These are phyloP conservation scores for Amorpha juglandis DNA, from an alignment of 2,888 invertebrate species.

Conservation along the genomic window DNA sequence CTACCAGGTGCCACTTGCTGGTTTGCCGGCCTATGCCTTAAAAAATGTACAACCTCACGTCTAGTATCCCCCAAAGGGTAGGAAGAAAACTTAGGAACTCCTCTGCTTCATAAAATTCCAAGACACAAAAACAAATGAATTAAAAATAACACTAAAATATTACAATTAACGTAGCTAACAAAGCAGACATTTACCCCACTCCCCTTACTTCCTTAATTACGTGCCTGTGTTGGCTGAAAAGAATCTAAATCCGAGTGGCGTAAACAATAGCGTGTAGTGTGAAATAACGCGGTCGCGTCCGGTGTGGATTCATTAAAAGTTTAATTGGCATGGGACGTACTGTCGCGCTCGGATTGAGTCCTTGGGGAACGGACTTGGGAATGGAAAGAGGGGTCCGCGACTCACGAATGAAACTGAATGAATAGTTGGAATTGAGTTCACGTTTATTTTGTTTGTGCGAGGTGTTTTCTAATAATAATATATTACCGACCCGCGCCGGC, in stretches of 20 bases:
- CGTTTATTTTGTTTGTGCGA: neutral
- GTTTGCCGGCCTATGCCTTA: no score
- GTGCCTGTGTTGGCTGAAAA: conserved; percentile 20
- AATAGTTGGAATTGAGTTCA: neutral
- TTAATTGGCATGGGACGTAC: conserved; percentile 43
- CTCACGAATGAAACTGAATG: neutral
- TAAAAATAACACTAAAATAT: conserved; percentile 9
- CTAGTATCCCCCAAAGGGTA: no score
- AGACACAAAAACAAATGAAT: conserved; percentile 3
- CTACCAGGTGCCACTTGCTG: no score
- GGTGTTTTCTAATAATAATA: no score
- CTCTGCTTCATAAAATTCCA: neutral
- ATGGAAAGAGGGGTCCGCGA: no score
- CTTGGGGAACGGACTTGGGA: conserved; percentile 11
- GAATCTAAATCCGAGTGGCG: conserved; percentile 23
- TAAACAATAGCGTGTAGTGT: conserved; percentile 24
- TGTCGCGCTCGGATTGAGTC: conserved; percentile 28
- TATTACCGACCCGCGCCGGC: no score
- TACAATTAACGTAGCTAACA: conserved; percentile 12
- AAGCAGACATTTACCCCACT: conserved; percentile 14
- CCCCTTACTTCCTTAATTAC: conserved; percentile 23
- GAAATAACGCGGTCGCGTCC: conserved; percentile 29
- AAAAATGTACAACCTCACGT: neutral
- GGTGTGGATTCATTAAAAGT: conserved; percentile 44
- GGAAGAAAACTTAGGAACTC: neutral